Evolutionary conservation across 2,113 vertebrate species (phyloP).

Genomic region (Neodontobutis hainanensis): DNA sequence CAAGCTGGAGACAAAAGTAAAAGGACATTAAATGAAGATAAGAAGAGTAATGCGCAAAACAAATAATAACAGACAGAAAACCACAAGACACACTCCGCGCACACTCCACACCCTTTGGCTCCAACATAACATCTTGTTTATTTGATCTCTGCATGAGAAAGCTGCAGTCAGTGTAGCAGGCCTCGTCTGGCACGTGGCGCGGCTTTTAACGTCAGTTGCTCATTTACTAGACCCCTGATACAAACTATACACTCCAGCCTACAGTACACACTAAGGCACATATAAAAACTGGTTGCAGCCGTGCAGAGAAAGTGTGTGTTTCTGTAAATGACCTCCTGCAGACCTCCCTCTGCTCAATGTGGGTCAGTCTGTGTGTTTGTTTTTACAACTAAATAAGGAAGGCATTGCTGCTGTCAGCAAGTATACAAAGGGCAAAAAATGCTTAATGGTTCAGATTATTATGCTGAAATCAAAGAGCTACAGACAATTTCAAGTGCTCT

Average conservation of each 20-base stretch:
- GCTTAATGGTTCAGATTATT: neutral
- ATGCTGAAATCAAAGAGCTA: too few species aligned
- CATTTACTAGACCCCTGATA: slow-evolving; percentile 71
- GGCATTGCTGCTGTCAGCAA: neutral
- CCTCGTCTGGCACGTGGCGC: slow-evolving; percentile 65
- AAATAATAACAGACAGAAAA: neutral
- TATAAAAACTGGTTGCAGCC: slow-evolving; percentile 37
- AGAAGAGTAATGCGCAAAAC: neutral
- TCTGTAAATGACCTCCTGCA: slow-evolving; percentile 24
- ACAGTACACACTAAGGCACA: slow-evolving; percentile 40
- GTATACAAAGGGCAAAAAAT: neutral
- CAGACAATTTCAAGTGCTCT: too few species aligned
- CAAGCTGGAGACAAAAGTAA: neutral
- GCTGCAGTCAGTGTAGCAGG: slow-evolving; percentile 39
- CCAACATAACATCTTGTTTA: slow-evolving; percentile 50
- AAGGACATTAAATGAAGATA: neutral
- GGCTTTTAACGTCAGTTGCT: slow-evolving; percentile 59
- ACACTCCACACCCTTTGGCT: slow-evolving; percentile 39
- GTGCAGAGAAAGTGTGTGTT: slow-evolving; percentile 9
- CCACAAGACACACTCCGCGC: neutral
- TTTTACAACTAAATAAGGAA: slow-evolving; percentile 28
- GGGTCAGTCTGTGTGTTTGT: slow-evolving; percentile 7
- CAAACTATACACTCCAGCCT: slow-evolving; percentile 32
- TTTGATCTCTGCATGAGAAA: slow-evolving; percentile 57
- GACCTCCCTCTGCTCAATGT: slow-evolving; percentile 22